phyloP scores from a whole-genome alignment of 2,797 vertebrate species.

The Heliangelus exortis region DNA sequence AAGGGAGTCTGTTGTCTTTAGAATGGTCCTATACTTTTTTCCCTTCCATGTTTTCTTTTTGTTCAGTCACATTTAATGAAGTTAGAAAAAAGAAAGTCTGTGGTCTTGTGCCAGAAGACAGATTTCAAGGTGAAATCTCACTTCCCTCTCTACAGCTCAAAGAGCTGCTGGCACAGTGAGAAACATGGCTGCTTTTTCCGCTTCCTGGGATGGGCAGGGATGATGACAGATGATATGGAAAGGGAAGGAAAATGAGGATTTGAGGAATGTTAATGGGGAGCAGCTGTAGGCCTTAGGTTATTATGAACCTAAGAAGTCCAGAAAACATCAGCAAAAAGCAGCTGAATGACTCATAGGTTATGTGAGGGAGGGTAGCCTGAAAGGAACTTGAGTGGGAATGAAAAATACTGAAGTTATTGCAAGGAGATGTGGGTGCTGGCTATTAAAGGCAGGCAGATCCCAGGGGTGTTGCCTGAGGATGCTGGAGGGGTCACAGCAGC shows the following conservation, averaged over 20 bases:
- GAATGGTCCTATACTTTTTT: neutral
- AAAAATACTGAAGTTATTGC: neutral
- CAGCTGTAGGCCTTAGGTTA: neutral
- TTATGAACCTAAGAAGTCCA: neutral
- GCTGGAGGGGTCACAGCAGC: neutral
- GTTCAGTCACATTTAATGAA: neutral
- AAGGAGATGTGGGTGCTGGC: neutral
- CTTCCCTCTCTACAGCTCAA: neutral
- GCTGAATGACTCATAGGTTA: neutral
- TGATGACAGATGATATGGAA: neutral
- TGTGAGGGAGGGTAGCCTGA: neutral
- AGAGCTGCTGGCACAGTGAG: neutral
- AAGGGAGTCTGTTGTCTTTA: neutral
- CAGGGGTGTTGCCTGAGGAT: neutral
- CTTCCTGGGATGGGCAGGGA: neutral
- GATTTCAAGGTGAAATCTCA: neutral
- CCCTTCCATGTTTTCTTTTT: neutral
- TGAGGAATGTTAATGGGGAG: neutral
- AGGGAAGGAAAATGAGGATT: neutral
- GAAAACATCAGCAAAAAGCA: neutral
- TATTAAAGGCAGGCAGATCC: neutral
- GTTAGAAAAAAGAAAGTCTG: neutral
- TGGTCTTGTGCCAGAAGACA: neutral
- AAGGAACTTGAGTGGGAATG: neutral
- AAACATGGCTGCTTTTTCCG: neutral